Percentiles rank a stretch among this genome's conserved stretches.
Evolutionary conservation across 2,888 invertebrate genomes (phyloP).

Genomic region (Diplolepis rosae): DNA sequence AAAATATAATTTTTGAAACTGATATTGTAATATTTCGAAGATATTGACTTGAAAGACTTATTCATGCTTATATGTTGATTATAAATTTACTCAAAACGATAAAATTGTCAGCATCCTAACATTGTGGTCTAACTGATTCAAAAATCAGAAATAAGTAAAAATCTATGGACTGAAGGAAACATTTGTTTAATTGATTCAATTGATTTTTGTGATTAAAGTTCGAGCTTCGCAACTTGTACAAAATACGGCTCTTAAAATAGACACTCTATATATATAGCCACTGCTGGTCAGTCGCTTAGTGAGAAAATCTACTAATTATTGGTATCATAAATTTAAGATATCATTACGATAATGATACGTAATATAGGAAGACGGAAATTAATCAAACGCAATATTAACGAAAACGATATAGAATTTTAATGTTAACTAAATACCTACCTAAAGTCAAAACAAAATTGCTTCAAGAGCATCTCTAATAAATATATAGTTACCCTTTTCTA

Average conservation of each 20-base stretch:
- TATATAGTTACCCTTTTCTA: slow-evolving; percentile 56
- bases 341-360: background rate
- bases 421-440: background rate
- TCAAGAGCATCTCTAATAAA: slow-evolving; percentile 30
- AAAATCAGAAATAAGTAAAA: background rate
- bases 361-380: background rate
- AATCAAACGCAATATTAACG: background rate
- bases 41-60: no score
- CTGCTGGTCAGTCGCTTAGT: slow-evolving; percentile 48
- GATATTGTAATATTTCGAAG: no score
- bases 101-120: background rate
- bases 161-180: background rate
- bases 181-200: background rate
- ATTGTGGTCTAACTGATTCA: background rate
- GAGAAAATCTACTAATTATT: slow-evolving; percentile 7
- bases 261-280: slow-evolving; percentile 12
- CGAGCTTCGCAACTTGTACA: background rate
- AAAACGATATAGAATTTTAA: background rate
- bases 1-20: no score
- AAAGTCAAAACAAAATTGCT: slow-evolving; percentile 20
- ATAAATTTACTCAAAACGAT: no score
- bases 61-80: no score
- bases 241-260: background rate
- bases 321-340: slow-evolving; percentile 1
- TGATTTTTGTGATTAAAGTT: background rate